Evolutionary conservation across 2,797 vertebrate species (phyloP).

Genomic region (Chanos chanos): DNA sequence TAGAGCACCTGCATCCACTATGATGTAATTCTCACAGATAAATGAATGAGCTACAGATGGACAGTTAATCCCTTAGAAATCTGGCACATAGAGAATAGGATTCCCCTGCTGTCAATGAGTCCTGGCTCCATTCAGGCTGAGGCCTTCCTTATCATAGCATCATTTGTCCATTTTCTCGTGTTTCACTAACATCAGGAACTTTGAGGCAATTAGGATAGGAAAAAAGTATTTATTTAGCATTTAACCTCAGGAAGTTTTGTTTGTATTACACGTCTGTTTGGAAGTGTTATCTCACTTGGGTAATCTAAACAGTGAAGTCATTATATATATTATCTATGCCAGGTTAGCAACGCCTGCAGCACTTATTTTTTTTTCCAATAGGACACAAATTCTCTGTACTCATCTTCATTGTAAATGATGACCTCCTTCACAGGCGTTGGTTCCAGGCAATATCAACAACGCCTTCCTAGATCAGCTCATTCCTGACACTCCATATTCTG

Average conservation of each 20-base stretch:
- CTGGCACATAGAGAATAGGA: conserved; percentile 32
- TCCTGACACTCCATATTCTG: conserved; percentile 85
- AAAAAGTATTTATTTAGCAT: conserved; percentile 48
- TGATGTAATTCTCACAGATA: conserved; percentile 41
- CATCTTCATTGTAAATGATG: conserved; percentile 21
- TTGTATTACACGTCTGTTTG: conserved; percentile 53
- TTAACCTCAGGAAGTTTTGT: conserved; percentile 51
- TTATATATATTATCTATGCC: conserved; percentile 60
- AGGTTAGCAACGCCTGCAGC: conserved; percentile 35
- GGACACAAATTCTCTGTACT: conserved; percentile 12
- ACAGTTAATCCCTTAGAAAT: conserved; percentile 33
- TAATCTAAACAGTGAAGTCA: conserved; percentile 58
- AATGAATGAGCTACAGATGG: conserved; percentile 10
- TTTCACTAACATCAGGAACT: conserved; percentile 16
- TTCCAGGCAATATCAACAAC: conserved; percentile 78
- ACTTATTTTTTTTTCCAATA: conserved; percentile 32
- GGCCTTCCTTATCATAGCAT: no score
- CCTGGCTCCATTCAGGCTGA: not conserved
- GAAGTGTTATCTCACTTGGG: conserved; percentile 39
- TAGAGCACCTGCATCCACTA: conserved; percentile 23
- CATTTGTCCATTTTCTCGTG: no score
- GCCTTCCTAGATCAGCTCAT: conserved; percentile 84
- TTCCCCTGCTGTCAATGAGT: conserved; percentile 3
- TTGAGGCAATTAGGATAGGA: conserved; percentile 27
- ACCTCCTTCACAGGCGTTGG: conserved; percentile 74